Percentiles rank a stretch among this genome's conserved stretches.
Conservation (phyloP, 2,797 vertebrate species). For the Lagodon rhomboides region DNA sequence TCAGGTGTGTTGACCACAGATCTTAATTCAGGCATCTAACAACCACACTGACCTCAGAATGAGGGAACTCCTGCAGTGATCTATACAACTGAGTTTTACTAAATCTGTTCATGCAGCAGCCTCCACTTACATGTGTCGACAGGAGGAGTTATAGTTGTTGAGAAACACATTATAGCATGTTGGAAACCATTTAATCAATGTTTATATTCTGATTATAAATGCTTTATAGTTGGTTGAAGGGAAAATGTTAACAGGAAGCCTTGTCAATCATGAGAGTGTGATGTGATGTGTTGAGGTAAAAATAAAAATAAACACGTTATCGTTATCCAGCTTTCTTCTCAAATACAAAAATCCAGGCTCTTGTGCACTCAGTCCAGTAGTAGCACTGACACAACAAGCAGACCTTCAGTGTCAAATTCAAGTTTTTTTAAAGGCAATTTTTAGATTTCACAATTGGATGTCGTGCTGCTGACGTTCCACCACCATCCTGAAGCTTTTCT, state of each 20-base stretch:
- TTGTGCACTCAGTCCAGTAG: background rate
- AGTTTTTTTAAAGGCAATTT: background rate
- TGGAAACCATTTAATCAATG: background rate
- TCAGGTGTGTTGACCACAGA: too few relatives aligned
- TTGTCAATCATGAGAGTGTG: background rate
- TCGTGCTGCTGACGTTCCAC: background rate
- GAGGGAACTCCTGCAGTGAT: too few relatives aligned
- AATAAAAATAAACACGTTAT: background rate
- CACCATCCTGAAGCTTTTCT: background rate
- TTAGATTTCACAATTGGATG: background rate
- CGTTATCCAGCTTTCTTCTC: background rate
- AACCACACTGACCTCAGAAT: too few relatives aligned
- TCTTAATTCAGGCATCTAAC: too few relatives aligned
- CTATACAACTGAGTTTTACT: background rate
- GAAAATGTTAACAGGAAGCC: background rate
- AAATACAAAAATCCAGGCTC: background rate
- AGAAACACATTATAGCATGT: background rate
- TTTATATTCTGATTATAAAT: background rate
- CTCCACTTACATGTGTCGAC: background rate
- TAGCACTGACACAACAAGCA: background rate
- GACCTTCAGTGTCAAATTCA: background rate
- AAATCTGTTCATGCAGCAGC: background rate
- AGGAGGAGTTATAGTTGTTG: background rate
- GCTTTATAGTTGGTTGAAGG: background rate
- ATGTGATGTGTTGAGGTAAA: background rate